phyloP scores from a whole-genome alignment of 1,140 invertebrate species.

The Araneus ventricosus region DNA sequence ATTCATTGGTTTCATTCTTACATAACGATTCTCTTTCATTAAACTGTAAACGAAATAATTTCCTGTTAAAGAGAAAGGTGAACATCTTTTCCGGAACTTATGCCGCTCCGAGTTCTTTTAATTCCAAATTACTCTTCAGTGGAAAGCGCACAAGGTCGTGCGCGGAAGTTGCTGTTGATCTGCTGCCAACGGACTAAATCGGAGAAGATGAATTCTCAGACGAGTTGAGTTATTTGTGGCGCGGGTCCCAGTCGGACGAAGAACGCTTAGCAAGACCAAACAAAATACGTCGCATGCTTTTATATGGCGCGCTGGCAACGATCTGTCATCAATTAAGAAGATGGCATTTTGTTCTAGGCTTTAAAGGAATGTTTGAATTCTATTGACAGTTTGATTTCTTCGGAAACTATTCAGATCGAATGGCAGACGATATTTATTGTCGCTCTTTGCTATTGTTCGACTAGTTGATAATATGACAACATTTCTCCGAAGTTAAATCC shows the following conservation, averaged over 20 bases:
- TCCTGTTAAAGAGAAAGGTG: slow-evolving; percentile 3
- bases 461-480: not conserved
- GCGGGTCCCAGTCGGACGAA: slow-evolving; percentile 20
- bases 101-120: not conserved
- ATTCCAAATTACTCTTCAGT: slow-evolving; percentile 14
- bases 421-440: not conserved
- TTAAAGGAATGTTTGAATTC: not conserved
- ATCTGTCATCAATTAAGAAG: not conserved
- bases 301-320: slow-evolving; percentile 19
- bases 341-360: not conserved
- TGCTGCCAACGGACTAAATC: slow-evolving; percentile 45
- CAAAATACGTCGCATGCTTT: slow-evolving; percentile 48
- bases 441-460: too few species aligned
- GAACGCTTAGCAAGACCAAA: slow-evolving; percentile 37
- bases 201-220: slow-evolving; percentile 60
- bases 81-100: slow-evolving; percentile 12
- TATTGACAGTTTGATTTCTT: too few species aligned
- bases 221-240: slow-evolving; percentile 39
- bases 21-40: not conserved
- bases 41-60: not conserved
- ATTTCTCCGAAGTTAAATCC: too few species aligned
- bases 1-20: not conserved
- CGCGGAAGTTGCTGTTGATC: slow-evolving; percentile 20
- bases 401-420: not conserved
- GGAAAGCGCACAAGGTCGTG: slow-evolving; percentile 35